These are phyloP conservation scores for Hippocampus abdominalis DNA, from an alignment of 2,113 vertebrate genomes.

Conservation along the genomic window DNA sequence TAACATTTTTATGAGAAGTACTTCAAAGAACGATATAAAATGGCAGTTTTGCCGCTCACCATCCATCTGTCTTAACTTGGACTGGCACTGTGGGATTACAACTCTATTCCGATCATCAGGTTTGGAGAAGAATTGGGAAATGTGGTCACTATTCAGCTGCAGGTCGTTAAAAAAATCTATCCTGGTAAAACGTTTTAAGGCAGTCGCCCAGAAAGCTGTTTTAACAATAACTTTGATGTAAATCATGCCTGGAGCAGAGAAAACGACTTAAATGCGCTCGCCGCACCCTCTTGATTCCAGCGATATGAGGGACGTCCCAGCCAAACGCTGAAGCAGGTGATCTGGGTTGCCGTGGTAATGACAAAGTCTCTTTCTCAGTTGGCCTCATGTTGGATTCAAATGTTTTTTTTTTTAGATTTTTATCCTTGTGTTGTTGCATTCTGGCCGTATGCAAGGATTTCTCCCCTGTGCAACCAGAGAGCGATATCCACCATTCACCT, in stretches of 20 bases:
- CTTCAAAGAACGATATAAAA: not conserved
- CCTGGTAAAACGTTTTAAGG: conserved; percentile 68
- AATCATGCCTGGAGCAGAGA: conserved; percentile 55
- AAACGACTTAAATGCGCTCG: not conserved
- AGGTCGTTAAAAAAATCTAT: conserved; percentile 50
- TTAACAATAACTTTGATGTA: conserved; percentile 57
- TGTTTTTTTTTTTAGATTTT: not conserved
- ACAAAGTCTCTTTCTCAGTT: too few relatives aligned
- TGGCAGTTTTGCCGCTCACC: not conserved
- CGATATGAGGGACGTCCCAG: not conserved
- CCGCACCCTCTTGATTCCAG: not conserved
- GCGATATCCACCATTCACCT: not conserved
- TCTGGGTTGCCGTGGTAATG: not conserved
- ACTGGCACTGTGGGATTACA: conserved; percentile 38
- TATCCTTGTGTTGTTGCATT: too few relatives aligned
- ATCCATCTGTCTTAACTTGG: conserved; percentile 1
- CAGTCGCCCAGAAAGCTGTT: conserved; percentile 57
- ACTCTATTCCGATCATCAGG: conserved; percentile 58
- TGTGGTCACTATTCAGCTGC: conserved; percentile 60
- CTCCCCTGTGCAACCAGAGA: not conserved
- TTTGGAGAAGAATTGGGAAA: conserved; percentile 30
- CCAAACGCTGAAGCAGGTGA: not conserved
- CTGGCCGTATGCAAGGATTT: too few relatives aligned
- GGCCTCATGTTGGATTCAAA: not conserved
- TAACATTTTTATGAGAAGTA: not conserved